phyloP scores from a whole-genome alignment of 2,797 vertebrate genomes.

The Sebastes matsubarae region DNA sequence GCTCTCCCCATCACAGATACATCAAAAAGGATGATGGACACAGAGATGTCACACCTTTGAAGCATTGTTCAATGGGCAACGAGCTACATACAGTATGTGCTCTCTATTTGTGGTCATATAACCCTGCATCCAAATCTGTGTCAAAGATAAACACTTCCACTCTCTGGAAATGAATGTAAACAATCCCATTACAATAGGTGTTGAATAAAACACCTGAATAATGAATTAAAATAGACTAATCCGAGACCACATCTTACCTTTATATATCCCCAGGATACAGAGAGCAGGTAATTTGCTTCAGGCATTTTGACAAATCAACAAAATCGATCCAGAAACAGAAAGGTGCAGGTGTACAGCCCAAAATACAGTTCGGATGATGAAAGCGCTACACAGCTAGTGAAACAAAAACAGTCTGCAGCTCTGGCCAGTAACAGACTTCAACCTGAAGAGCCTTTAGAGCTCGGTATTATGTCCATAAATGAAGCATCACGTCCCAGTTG shows the following conservation, averaged over 20 bases:
- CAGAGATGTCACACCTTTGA: slow-evolving; percentile 29
- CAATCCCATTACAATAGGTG: not conserved
- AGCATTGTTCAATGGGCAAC: not conserved
- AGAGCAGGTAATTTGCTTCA: slow-evolving; percentile 96
- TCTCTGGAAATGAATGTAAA: not conserved
- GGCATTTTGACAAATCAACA: slow-evolving; percentile 91
- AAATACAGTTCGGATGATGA: slow-evolving; percentile 14
- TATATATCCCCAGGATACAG: slow-evolving; percentile 99
- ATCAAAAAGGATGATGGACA: slow-evolving; percentile 21
- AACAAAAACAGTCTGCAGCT: slow-evolving; percentile 23
- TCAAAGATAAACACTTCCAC: not conserved
- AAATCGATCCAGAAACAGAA: slow-evolving; percentile 45
- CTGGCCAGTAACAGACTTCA: slow-evolving; percentile 54
- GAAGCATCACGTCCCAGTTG: slow-evolving; percentile 50
- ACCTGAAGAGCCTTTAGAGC: slow-evolving; percentile 15
- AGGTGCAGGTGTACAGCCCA: slow-evolving; percentile 7
- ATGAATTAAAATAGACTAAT: slow-evolving; percentile 9
- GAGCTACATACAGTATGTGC: not conserved
- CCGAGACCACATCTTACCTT: slow-evolving; percentile 88
- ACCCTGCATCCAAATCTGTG: not conserved
- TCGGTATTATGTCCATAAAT: slow-evolving; percentile 52
- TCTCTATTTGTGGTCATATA: not conserved
- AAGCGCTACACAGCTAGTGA: not conserved
- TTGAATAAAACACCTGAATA: slow-evolving; percentile 17
- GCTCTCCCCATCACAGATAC: slow-evolving; percentile 3